Base-by-base conservation (phyloP, 2,797 vertebrate genomes). In the Miichthys miiuy region DNA sequence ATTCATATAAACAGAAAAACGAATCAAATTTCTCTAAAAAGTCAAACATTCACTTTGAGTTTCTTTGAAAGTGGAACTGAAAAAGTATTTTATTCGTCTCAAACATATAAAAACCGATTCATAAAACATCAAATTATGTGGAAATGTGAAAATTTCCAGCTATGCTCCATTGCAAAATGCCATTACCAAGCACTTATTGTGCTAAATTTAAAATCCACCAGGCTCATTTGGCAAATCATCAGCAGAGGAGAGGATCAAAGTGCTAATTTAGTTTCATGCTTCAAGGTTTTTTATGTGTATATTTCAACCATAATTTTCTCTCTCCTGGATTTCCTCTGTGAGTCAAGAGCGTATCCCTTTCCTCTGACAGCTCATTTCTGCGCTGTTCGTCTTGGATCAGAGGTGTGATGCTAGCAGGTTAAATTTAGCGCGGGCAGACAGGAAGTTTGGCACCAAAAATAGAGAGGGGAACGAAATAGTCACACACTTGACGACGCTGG, bases 231-330 rank as follows among this genome's bases (percentile, higher is more conserved):
- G 18, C 78, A 71, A 55, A 50, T 87, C 42, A 78, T 87, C 74
- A 83, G 68, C 66, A 67, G 75, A 67, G 50, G 41, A 81, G 71
- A 68, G 51, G 79, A 82, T 90, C 78, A 85, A 80, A 87, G 72
- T 57, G 42, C 71, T 87, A 67, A 79, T 92, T 81, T 81, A 48
- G 54, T 50, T 81, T 87, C 68, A 54, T 46, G 77, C 81, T 66
- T 61, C 25, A 74, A 44, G 68, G n/a, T n/a, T 41, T 71, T 58
- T 70, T 69, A 38, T 75, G 56, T 56, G 50, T 75, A 1, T 68
- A 3, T 60, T 61, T 70, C 42, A 30, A 27, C 47, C 34, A 3
- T 5, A 55, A 34, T 64, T 61, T 58, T 51, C 20, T 66, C 11
- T 58, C 63, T 13, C 69, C 65, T 77, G 66, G 48, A 38, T 57